Conservation (phyloP, 2,113 vertebrate species). For the Festucalex cinctus region DNA sequence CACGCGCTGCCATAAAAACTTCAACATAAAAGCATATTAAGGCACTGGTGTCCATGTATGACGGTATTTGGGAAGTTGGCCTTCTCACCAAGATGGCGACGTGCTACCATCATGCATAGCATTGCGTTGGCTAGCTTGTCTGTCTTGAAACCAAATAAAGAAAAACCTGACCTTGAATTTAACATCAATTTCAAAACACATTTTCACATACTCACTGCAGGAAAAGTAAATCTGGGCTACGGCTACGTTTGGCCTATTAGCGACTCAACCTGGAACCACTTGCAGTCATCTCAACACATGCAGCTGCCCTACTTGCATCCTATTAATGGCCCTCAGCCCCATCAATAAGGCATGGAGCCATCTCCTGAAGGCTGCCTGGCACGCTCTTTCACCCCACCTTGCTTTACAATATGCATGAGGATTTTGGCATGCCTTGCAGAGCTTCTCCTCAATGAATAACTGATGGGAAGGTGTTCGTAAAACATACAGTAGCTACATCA, state of each 20-base stretch:
- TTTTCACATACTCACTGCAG: conserved; percentile 8
- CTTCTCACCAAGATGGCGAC: no score
- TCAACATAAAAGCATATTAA: no score
- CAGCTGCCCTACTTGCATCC: conserved; percentile 71
- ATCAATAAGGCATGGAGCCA: conserved; percentile 73
- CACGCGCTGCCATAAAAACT: no score
- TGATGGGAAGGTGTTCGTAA: conserved; percentile 57
- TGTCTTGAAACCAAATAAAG: not conserved
- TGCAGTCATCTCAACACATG: conserved; percentile 38
- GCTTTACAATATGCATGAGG: conserved; percentile 70
- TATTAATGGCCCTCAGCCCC: conserved; percentile 67
- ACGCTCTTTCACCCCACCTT: conserved; percentile 59
- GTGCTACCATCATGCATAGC: no score
- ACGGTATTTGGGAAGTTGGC: no score
- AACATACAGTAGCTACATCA: conserved; percentile 59
- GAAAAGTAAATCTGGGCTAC: conserved; percentile 9
- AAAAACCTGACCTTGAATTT: not conserved
- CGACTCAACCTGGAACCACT: conserved; percentile 31
- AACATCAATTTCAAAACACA: not conserved
- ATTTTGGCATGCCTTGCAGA: conserved; percentile 62
- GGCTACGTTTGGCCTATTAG: conserved; percentile 23
- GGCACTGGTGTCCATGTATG: no score
- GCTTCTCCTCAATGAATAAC: conserved; percentile 61
- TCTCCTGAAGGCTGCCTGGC: conserved; percentile 59
- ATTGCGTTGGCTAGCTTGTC: no score